Base-by-base conservation (phyloP, 2,797 vertebrate genomes). In the Delichon dasypus region DNA sequence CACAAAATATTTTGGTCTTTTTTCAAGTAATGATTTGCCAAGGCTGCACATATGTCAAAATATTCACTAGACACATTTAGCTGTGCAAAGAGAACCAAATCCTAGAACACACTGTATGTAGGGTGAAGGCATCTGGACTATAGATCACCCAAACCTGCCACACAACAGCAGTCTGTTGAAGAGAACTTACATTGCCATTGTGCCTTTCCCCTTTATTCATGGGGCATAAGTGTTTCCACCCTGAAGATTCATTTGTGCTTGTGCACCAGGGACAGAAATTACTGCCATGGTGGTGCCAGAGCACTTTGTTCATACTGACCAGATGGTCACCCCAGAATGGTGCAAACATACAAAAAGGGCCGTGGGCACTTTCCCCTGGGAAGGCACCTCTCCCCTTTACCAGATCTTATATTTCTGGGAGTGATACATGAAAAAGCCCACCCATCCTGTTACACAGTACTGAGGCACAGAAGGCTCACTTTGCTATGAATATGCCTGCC, bases 321-420 rank as follows among this genome's bases (percentile, higher is more conserved):
- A 27, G 6, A 4, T 21, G 17, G 38, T 27, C 21, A 14, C 17
- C 51, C 65, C 74, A 58, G 40, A 58, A 38, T 3, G 3, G 20
- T 42, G 36, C 40, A 50, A 50, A 71, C 15, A 53, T 4, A 34
- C 13, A 75, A 13, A 71, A 68, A 64, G 26, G 10, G n/a, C 11
- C 36, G 65, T 0, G 0, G 8, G 27, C 1, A 2, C 11, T 16
- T 73, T 38, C 21, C 25, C 15, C 15, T 22, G 9, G 19, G 55
- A 60, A 65, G 16, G 23, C 16, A 55, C 5, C 6, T 32, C 54
- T 77, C 81, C 27, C 7, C 26, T 65, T 44, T 26, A 21, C 30
- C 32, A 84, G 21, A 47, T 51, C 61, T 73, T 68, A 38, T 6
- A 2, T 34, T 68, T 44, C 60, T 50, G 54, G n/a, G 34, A 66